Percentiles rank a stretch among this genome's conserved stretches.
Evolutionary conservation across 2,888 invertebrate genomes (phyloP).

Genomic region (Horisme vitalbata): DNA sequence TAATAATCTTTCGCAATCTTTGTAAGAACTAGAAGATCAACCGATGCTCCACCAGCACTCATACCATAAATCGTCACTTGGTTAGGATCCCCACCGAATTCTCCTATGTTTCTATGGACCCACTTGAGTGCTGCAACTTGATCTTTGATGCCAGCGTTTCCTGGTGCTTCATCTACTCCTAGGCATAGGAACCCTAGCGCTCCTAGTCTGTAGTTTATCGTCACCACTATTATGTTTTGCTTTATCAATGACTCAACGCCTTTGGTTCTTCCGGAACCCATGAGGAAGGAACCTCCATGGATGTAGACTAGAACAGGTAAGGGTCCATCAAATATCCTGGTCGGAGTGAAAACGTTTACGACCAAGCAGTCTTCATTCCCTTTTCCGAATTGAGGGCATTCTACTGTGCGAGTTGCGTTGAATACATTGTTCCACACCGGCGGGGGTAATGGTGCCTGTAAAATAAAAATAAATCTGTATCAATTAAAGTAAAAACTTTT

Average conservation of each 20-base stretch:
- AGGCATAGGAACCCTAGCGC: conserved; percentile 48
- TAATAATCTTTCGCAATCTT: conserved; percentile 43
- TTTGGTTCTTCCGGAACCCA: conserved; percentile 41
- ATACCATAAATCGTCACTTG: conserved; percentile 53
- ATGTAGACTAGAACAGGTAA: conserved; percentile 48
- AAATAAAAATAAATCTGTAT: not conserved
- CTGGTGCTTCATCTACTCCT: conserved; percentile 45
- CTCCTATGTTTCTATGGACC: conserved; percentile 45
- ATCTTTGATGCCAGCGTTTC: conserved; percentile 52
- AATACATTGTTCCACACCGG: conserved; percentile 38
- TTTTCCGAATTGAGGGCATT: conserved; percentile 42
- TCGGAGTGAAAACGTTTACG: conserved; percentile 46
- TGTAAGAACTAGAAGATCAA: conserved; percentile 44
- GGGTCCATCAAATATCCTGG: conserved; percentile 13
- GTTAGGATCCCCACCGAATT: conserved; percentile 50
- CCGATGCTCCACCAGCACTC: conserved; percentile 51
- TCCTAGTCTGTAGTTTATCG: conserved; percentile 50
- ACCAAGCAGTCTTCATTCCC: conserved; percentile 50
- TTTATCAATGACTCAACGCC: conserved; percentile 44
- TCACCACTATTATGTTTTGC: conserved; percentile 45
- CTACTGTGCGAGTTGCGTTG: conserved; percentile 39
- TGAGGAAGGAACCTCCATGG: conserved; percentile 46
- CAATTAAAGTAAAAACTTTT: not conserved
- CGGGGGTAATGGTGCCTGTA: conserved; percentile 39
- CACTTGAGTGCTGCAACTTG: conserved; percentile 48